These are phyloP conservation scores for Cossypha dichroa DNA, from an alignment of 2,797 vertebrate species.

Conservation along the genomic window DNA sequence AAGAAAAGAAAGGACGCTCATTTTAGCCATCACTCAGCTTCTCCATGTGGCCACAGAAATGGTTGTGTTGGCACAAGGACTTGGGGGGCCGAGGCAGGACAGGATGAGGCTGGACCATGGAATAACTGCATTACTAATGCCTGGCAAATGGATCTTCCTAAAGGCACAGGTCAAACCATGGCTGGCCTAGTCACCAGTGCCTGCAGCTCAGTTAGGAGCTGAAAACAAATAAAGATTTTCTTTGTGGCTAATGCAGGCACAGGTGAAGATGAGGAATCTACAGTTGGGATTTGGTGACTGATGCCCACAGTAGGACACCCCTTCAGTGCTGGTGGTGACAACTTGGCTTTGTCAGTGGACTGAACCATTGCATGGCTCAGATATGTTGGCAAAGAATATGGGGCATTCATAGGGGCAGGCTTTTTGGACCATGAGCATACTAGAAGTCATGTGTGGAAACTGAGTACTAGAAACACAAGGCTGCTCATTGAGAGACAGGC, in stretches of 20 bases:
- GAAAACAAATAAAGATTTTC: neutral
- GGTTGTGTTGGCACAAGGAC: neutral
- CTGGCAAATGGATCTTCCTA: neutral
- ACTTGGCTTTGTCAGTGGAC: neutral
- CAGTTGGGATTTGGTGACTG: neutral
- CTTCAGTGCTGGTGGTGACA: neutral
- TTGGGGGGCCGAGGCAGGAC: neutral
- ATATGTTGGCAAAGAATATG: neutral
- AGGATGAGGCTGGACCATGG: neutral
- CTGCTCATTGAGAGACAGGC: slow-evolving; percentile 14
- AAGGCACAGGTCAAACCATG: neutral
- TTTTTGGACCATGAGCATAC: neutral
- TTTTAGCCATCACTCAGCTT: neutral
- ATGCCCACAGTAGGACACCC: neutral
- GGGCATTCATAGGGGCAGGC: neutral
- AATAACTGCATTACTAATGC: neutral
- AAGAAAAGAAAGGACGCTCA: accelerated
- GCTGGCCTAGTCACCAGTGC: neutral
- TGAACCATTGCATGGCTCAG: neutral
- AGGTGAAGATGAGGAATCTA: neutral
- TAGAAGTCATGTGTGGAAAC: neutral
- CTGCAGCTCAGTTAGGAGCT: neutral
- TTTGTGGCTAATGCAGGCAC: neutral
- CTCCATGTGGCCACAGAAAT: neutral
- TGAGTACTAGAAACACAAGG: neutral